Evolutionary conservation across 2,888 invertebrate genomes (phyloP), one percentile per base, ranked within the genome.

Genomic region (Eupithecia inturbata): DNA sequence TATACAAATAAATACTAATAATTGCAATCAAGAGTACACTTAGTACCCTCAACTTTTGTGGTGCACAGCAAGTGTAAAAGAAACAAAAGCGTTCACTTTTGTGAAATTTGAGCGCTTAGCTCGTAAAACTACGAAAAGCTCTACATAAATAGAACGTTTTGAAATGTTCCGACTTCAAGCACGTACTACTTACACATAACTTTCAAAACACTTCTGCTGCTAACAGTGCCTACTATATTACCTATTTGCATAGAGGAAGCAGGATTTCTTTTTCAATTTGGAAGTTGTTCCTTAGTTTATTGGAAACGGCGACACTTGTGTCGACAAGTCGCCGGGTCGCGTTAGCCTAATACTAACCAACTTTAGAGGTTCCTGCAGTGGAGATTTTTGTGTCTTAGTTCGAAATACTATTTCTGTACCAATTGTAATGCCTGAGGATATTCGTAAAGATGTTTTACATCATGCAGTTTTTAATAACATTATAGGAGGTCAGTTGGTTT

Each of bases 251-350:
- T 91, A 85, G 74, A 76, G 75, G 72, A 82, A 77, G 83, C 77
- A 82, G 79, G 88, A 90, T 92, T 93, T 90, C 92, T 92, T 93
- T 92, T 92, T 90, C 92, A 92, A 92, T 93, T 92, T 90, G 85
- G 84, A 89, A 89, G 87, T 92, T 92, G 89, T 91, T 88, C 89
- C 80, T 74, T 82, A 86, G 86, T 91, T 91, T 92, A 92, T 92
- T 91, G 90, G 86, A 84, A 80, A 81, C 81, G 82, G 88, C 89
- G 89, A 88, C 90, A 88, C 85, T 85, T 82, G 85, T 84, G 80
- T 78, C 85, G 87, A 88, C 87, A 85, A 84, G 72, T 70, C 70
- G 67, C 69, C 75, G 82, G 82, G 78, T 81, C 78, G 83, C 80
- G 81, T 83, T 76, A 67, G 71, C 74, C 76, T 77, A 79, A 79